phyloP scores from a whole-genome alignment of 2,113 vertebrate species.

The Megaceryle torquata region DNA sequence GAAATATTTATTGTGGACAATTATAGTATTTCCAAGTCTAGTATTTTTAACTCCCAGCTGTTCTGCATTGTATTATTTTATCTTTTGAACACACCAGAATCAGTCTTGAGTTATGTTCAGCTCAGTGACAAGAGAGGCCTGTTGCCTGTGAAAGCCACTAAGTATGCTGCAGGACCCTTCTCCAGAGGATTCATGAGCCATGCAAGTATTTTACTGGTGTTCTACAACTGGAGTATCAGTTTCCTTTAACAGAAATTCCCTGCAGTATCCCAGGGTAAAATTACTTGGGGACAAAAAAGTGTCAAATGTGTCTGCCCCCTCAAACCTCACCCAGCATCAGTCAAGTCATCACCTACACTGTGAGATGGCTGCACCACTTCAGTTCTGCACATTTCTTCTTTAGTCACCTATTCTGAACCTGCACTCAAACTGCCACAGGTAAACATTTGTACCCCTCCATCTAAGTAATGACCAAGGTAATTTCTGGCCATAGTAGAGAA shows the following conservation, averaged over 20 bases:
- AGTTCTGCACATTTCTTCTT: neutral
- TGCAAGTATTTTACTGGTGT: neutral
- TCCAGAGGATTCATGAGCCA: neutral
- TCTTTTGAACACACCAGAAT: neutral
- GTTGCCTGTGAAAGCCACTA: neutral
- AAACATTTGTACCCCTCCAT: rapidly evolving
- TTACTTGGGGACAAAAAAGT: neutral
- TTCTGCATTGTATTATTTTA: neutral
- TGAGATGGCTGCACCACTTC: rapidly evolving
- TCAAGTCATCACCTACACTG: rapidly evolving
- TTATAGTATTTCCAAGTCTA: neutral
- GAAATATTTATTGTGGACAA: neutral
- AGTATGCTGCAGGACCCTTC: rapidly evolving
- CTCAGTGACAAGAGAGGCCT: neutral
- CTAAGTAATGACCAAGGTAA: neutral
- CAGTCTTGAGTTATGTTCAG: neutral
- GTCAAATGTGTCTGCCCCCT: neutral
- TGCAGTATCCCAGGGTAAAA: neutral
- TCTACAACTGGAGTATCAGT: neutral
- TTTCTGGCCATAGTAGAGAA: neutral
- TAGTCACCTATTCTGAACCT: rapidly evolving
- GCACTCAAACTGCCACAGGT: neutral
- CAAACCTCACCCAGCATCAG: neutral
- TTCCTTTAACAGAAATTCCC: neutral
- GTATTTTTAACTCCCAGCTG: neutral